Base-by-base conservation (phyloP, 2,888 invertebrate genomes). In the Rhopalosiphum nymphaeae region DNA sequence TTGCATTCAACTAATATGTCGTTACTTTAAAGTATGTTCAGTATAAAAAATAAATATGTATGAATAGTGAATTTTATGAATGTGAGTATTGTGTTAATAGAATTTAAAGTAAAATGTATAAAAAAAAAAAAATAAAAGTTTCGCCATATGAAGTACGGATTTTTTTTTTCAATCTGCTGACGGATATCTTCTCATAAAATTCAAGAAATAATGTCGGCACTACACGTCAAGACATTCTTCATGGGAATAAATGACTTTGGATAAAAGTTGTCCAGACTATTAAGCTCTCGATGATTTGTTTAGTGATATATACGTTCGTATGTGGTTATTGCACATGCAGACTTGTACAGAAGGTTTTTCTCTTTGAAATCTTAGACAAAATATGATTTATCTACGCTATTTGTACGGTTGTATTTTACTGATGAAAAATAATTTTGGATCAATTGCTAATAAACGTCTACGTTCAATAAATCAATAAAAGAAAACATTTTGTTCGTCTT, bases 201-300 rank as follows among this genome's bases (percentile, higher is more conserved):
- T 56, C 84, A 29, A 84, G 44, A 56, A 56, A 91, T 56, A 85
- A 42, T 29, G 84, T 91, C 84, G 56, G 29, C 25, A 42, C 42
- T 85, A 21, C 29, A 42, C 29, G 42, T 85, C 29, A 9, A 85
- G 42, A 84, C 84, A 56, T 85, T 56, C 42, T 56, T 85, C 42
- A 21, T n/a, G 29, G 16, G 84, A 85, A 91, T 56, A 91, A 85
- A 91, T 85, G 84, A 85, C 91, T 91, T 91, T 29, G 84, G 91
- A 85, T 91, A 91, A 44, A 85, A 42, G 16, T 85, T 91, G 78
- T 91, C 78, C 49, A 36, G n/a, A 49, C 36, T 78, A 78, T 78
- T 78, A 36, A 49, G 78, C 78, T 78, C 57, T 29, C 49, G 78
- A 78, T 78, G 78, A 91, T 49, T 91, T 67, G 49, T 78, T 78